Evolutionary conservation across 2,888 invertebrate species (phyloP).

Genomic region (Chalcis sispes): DNA sequence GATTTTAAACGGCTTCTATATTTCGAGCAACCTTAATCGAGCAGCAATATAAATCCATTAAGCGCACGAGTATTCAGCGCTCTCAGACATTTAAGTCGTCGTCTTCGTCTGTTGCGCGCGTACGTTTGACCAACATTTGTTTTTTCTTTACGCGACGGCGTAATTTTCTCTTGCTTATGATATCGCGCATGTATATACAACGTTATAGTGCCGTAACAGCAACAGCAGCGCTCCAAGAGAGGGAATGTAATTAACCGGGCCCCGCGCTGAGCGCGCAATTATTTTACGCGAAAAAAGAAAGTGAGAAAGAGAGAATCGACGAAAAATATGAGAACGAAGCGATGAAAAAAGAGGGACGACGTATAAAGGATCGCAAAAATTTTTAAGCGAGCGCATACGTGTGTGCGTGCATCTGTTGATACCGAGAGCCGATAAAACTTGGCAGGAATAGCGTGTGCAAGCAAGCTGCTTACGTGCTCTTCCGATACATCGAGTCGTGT

Average conservation of each 20-base stretch:
- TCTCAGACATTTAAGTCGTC: neutral
- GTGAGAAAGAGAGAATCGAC: neutral
- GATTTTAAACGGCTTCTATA: neutral
- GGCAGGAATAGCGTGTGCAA: constrained; percentile 32
- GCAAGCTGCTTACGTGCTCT: constrained; percentile 1
- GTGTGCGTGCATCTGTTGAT: constrained; percentile 62
- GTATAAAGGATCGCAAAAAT: neutral
- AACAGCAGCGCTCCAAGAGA: neutral
- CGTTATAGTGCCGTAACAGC: neutral
- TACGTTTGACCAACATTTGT: neutral
- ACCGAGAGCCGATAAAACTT: constrained; percentile 54
- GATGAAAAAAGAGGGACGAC: neutral
- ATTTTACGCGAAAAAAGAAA: constrained; percentile 45
- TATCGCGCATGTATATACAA: too few species aligned
- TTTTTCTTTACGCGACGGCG: neutral
- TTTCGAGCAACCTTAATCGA: neutral
- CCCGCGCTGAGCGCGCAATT: constrained; percentile 60
- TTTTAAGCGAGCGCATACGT: neutral
- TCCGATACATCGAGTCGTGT: constrained; percentile 1
- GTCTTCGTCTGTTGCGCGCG: neutral
- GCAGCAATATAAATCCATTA: constrained; percentile 36
- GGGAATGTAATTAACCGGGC: constrained; percentile 60
- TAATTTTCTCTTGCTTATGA: too few species aligned
- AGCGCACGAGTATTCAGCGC: neutral
- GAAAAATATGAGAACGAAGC: neutral